phyloP scores from a whole-genome alignment of 2,113 vertebrate species.

The Brachyhypopomus occidentalis region DNA sequence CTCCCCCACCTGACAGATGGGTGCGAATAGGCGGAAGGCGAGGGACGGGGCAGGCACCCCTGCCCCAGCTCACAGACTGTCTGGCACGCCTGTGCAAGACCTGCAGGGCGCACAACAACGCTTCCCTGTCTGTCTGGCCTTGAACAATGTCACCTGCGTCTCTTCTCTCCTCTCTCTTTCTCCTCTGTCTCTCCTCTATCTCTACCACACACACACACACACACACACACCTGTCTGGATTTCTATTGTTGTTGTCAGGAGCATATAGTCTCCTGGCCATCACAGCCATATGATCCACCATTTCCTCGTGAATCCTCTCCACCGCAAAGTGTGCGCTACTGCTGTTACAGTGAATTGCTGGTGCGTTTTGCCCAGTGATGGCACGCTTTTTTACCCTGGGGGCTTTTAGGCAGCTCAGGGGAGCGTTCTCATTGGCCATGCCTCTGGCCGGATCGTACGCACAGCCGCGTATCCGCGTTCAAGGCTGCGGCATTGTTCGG shows the following conservation, averaged over 20 bases:
- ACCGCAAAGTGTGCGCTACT: no score
- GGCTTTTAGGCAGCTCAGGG: background rate
- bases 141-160: background rate
- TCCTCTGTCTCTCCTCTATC: no score
- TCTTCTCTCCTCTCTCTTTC: background rate
- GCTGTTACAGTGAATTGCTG: background rate
- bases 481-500: conserved; percentile 22
- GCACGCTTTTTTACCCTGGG: background rate
- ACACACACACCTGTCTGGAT: no score
- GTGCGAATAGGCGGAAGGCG: conserved; percentile 1
- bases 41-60: background rate
- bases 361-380: background rate
- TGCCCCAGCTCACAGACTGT: background rate
- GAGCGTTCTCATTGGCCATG: background rate
- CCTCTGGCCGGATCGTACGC: background rate
- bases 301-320: no score
- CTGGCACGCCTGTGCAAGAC: background rate
- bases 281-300: no score
- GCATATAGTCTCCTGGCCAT: no score
- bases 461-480: background rate
- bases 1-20: conserved; percentile 8
- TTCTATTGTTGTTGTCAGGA: no score
- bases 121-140: no score
- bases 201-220: no score
- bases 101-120: background rate